A percentile compares a stretch with the other conserved stretches of the same genome.
Conservation (phyloP, 2,888 invertebrate genomes). For the Camptogramma bilineatum region DNA sequence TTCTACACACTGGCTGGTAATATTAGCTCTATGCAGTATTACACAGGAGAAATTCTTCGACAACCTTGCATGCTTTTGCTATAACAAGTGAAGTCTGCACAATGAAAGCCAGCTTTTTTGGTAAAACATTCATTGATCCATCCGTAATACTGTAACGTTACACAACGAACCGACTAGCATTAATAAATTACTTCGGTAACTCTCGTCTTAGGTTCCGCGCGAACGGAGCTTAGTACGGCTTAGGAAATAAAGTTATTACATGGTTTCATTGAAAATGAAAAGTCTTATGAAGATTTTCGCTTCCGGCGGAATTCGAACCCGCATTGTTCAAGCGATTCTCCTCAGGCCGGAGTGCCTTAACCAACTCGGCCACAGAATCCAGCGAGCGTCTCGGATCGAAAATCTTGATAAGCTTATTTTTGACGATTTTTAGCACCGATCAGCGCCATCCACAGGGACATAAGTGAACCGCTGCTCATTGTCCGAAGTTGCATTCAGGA, state of each 20-base stretch:
- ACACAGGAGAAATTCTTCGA: neutral
- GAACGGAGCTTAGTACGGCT: neutral
- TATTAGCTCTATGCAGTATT: neutral
- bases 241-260: neutral
- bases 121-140: neutral
- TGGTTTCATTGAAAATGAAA: too few relatives aligned
- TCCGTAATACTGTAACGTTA: neutral
- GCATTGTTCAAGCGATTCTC: too few relatives aligned
- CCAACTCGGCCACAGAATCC: too few relatives aligned
- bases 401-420: too few relatives aligned
- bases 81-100: neutral
- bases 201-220: conserved; percentile 3
- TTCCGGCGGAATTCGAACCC: too few relatives aligned
- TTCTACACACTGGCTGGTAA: neutral
- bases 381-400: too few relatives aligned
- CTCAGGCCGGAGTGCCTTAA: too few relatives aligned
- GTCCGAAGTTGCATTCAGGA: too few relatives aligned
- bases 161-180: neutral
- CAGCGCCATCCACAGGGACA: too few relatives aligned
- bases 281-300: too few relatives aligned
- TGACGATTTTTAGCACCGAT: too few relatives aligned
- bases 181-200: neutral
- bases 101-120: neutral
- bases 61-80: neutral
- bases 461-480: too few relatives aligned